Base-by-base conservation (phyloP, 2,113 vertebrate species). In the Onychorhynchus coronatus region DNA sequence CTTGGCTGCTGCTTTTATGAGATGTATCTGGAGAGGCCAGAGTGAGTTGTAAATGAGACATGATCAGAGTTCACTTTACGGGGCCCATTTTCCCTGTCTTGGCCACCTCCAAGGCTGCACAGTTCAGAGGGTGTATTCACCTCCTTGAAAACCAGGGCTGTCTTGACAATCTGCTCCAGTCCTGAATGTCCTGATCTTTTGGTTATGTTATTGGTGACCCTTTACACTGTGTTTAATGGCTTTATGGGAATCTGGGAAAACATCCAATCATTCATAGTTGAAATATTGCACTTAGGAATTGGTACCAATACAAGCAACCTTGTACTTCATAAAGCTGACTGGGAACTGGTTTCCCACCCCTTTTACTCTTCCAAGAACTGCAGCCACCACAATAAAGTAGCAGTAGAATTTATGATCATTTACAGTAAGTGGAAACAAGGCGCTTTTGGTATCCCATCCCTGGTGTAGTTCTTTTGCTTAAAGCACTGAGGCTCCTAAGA, bases 191-290 rank as follows among this genome's bases (percentile, higher is more conserved):
- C 47, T 33, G 67, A 52, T 75, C 72, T 75, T 84, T 68, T 50
- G 35, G 79, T 95, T 92, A 81, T 66, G 44, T 53, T 92, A 87
- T 25, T 41, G 85, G 73, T 92, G 79, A 96, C 79, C 90, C 61
- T 93, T 92, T 95, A 87, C 53, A n/a, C 62, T 37, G 68, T 62
- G 56, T 92, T 95, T 96, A 95, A 96, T 91, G 93, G 84, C 84
- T 96, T 95, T 95, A 92, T 92, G 89, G 80, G 87, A 92, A 92
- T 89, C 91, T 95, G 94, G 94, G 96, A 97, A 95, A 89, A 62
- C 14, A 22, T 92, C 91, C 94, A 95, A 89, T 91, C 89, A 95
- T 96, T 97, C 95, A 93, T 30, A 75, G 87, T 10, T 85, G 62
- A 96, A 95, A 95, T 95, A 91, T 20, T 95, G 96, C 77, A 81